phyloP scores from a whole-genome alignment of 2,113 vertebrate species.

The Chiloscyllium plagiosum region DNA sequence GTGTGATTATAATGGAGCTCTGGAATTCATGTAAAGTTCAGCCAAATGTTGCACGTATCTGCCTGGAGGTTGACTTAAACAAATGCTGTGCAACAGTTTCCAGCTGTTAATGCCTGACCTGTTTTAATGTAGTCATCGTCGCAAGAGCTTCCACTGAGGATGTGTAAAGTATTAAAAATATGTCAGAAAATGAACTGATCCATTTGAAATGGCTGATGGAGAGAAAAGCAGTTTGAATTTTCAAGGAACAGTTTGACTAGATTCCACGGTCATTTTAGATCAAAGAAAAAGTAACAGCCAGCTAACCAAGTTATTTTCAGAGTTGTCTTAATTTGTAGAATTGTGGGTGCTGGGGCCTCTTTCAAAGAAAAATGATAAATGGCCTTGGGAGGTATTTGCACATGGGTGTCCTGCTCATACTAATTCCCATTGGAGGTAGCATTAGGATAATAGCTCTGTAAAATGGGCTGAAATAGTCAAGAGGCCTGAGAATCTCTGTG shows the following conservation, averaged over 20 bases:
- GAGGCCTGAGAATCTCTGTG: neutral
- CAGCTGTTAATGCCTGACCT: neutral
- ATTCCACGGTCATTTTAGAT: neutral
- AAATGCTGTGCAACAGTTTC: neutral
- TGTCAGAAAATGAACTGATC: neutral
- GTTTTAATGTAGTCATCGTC: neutral
- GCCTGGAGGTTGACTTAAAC: neutral
- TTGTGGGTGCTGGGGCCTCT: neutral
- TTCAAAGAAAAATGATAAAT: neutral
- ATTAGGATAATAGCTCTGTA: neutral
- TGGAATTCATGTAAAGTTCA: neutral
- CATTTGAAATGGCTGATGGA: neutral
- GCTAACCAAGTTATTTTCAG: neutral
- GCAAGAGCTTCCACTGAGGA: neutral
- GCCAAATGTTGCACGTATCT: neutral
- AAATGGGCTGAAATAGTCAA: neutral
- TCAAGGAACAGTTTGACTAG: neutral
- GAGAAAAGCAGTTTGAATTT: neutral
- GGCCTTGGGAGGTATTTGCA: no score
- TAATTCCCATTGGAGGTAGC: neutral
- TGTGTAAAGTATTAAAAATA: neutral
- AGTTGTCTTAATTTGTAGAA: neutral
- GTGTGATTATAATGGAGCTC: no score
- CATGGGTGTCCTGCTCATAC: neutral
- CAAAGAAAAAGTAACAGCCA: neutral